Base-by-base conservation (phyloP, 2,113 vertebrate species). In the Psettodes erumei region DNA sequence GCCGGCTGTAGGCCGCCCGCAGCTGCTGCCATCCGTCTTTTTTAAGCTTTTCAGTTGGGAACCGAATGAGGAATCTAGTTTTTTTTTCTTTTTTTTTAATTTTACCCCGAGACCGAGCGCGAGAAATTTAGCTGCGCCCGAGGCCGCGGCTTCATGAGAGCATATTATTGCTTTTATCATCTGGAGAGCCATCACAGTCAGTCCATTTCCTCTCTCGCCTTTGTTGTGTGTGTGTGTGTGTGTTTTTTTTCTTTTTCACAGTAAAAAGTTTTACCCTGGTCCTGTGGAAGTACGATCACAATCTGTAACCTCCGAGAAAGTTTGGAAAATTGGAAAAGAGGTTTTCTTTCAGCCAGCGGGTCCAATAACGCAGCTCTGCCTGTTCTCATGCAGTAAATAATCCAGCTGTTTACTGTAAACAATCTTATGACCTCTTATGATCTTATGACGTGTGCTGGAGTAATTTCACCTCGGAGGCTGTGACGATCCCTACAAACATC, bases 1-100 rank as follows among this genome's bases (percentile, higher is more conserved):
- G 68, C 75, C 67, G n/a, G 56, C 56, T 40, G 37, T 2, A 6
- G 47, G 45, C 30, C n/a, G 45, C 84, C 69, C 1, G 7, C 6
- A 81, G 79, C 77, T 5, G 8, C 25, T 75, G n/a, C 38, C 72
- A 64, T 86, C 79, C 65, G 79, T 85, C 76, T 77, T 61, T 72
- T 75, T 72, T 72, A 74, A 77, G 65, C 25, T 74, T 79, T 84
- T 80, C 83, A 74, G 67, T 53, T 42, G 71, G 69, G 79, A 81
- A 82, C 76, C 70, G 81, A 86, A 90, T 82, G 81, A 88, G 81
- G 77, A 85, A 85, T 86, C 54, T 59, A 47, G 53, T 66, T 70
- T 77, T 47, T 47, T 47, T 47, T 70, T 77, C 21, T 47, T 47
- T 47, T n/a, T n/a, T n/a, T n/a, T n/a, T n/a, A n/a, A 1, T 21